These are phyloP conservation scores for Diachrysia chrysitis DNA, from an alignment of 2,888 invertebrate species.

Conservation along the genomic window DNA sequence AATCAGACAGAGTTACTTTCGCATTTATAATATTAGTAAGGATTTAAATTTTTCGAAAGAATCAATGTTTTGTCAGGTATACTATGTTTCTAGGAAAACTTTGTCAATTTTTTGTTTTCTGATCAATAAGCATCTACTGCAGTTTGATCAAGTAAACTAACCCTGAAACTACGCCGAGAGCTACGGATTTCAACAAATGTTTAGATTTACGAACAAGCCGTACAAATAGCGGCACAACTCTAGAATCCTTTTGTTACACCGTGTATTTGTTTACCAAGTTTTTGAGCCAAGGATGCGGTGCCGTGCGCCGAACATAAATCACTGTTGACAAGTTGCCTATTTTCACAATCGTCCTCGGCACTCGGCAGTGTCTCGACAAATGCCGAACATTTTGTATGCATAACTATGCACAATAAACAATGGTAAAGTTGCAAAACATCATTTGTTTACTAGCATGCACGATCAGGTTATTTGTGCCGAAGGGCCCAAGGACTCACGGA, in stretches of 20 bases:
- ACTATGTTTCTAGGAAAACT: neutral
- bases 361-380: slow-evolving; percentile 56
- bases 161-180: slow-evolving; percentile 32
- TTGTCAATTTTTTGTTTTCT: neutral
- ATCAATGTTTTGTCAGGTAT: slow-evolving; percentile 29
- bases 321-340: slow-evolving; percentile 68
- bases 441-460: slow-evolving; percentile 67
- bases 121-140: neutral
- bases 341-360: slow-evolving; percentile 70
- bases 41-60: no score
- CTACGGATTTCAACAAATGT: slow-evolving; percentile 56
- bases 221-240: slow-evolving; percentile 57
- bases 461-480: slow-evolving; percentile 72
- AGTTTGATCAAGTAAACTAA: slow-evolving; percentile 44
- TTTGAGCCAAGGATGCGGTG: slow-evolving; percentile 68
- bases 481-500: slow-evolving; percentile 69
- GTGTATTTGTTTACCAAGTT: slow-evolving; percentile 63
- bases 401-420: slow-evolving; percentile 75
- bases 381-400: slow-evolving; percentile 59
- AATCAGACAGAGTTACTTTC: no score
- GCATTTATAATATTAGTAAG: no score
- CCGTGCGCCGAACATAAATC: slow-evolving; percentile 65
- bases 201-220: slow-evolving; percentile 56
- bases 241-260: slow-evolving; percentile 58
- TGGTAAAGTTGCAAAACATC: slow-evolving; percentile 72